Base-by-base conservation (phyloP, 92 coral and sea anemone genomes). In the Umimayanthus kanabou region DNA sequence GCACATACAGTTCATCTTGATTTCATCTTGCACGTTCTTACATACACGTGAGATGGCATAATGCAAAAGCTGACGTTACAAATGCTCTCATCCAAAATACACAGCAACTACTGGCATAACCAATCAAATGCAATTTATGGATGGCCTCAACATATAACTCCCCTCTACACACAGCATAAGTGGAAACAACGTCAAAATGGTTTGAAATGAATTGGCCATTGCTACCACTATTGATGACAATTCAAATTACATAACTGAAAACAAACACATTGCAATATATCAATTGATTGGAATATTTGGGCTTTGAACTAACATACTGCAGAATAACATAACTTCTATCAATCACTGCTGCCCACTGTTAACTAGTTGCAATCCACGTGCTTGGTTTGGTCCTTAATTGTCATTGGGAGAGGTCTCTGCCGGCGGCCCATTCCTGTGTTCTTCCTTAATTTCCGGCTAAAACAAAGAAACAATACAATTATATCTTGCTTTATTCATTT, bases 1-100 rank as follows among this genome's bases (percentile, higher is more conserved):
- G 85, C 85, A 81, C 85, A 66, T 65, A 53, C 58, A 53, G 85
- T 42, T 65, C 78, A 82, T 45, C 65, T 67, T 82, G 65, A 82
- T 69, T 67, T 82, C 86, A 66, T 39, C 86, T 66, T 82, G 66
- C 77, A 82, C 9, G 75, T 81, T 82, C 77, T 82, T 70, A 82
- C 77, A 82, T 70, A 66, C 86, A 82, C 77, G 50, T 4, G 86
- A 89, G 94, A 85, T 91, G 94, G 91, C 87, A 91, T 65, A 85
- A 50, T 72, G 86, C 73, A 91, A 86, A 91, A 88, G 91, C 70
- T 80, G 89, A 85, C 87, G 85, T 39, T 66, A 81, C 82, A 88
- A 79, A 85, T 50, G 84, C 55, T 88, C 89, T 91, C 92, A 85
- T 85, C 86, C 94, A 85, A 80, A 80, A 91, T 82, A 85, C 77